Percentiles rank a stretch among this genome's conserved stretches.
These are phyloP conservation scores for Amblyopsis hoosieri DNA, from an alignment of 2,797 vertebrate genomes.

Conservation along the genomic window DNA sequence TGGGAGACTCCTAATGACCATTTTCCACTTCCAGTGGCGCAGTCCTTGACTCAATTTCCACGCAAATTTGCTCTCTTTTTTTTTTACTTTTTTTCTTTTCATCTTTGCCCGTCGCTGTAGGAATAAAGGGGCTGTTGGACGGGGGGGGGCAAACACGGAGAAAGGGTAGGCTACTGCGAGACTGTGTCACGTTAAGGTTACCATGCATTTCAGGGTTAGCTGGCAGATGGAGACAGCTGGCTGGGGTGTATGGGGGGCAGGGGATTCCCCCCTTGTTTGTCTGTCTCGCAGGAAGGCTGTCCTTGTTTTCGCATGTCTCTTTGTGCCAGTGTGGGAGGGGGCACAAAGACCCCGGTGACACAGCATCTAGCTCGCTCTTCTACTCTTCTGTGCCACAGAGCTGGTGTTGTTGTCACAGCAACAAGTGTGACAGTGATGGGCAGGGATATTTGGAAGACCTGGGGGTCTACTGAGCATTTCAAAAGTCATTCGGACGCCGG, in stretches of 20 bases:
- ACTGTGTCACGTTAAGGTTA: too few species aligned
- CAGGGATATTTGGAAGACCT: slow-evolving; percentile 49
- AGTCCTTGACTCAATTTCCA: slow-evolving; percentile 78
- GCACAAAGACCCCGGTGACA: slow-evolving; percentile 62
- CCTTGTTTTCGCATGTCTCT: slow-evolving; percentile 63
- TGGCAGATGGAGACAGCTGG: slow-evolving; percentile 79
- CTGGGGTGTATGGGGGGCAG: slow-evolving; percentile 74
- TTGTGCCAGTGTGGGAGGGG: slow-evolving; percentile 65
- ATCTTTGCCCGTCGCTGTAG: slow-evolving; percentile 66
- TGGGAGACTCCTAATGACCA: slow-evolving; percentile 83
- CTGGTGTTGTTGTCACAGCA: slow-evolving; percentile 64
- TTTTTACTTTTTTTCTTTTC: slow-evolving; percentile 64
- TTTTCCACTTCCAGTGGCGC: slow-evolving; percentile 82
- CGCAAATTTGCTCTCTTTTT: slow-evolving; percentile 65
- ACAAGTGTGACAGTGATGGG: slow-evolving; percentile 59
- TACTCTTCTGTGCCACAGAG: slow-evolving; percentile 61
- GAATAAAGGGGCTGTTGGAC: slow-evolving; percentile 30
- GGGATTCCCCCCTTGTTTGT: slow-evolving; percentile 74
- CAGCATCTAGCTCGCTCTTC: slow-evolving; percentile 65
- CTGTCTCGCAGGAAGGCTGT: slow-evolving; percentile 68
- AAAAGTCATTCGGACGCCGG: neutral
- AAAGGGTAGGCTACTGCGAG: too few species aligned
- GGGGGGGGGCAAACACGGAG: neutral
- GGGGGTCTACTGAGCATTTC: slow-evolving; percentile 28
- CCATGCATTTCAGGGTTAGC: slow-evolving; percentile 61